These are phyloP conservation scores for Corythaeola cristata DNA, from an alignment of 2,113 vertebrate genomes.

Conservation along the genomic window DNA sequence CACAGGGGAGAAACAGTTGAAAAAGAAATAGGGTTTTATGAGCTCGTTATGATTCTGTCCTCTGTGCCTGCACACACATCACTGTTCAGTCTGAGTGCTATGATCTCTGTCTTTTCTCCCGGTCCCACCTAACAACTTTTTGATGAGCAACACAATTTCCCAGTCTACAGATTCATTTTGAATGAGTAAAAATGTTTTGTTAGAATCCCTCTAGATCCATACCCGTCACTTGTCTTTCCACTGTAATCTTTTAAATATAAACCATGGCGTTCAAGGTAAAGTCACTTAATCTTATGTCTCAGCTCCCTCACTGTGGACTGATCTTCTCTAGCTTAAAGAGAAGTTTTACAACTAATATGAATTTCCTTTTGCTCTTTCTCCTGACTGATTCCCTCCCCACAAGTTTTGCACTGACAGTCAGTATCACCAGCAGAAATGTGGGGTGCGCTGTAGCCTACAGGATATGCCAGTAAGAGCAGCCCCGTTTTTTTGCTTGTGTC, in stretches of 20 bases:
- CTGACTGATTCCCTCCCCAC: background rate
- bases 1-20: background rate
- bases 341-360: background rate
- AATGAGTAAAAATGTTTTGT: background rate
- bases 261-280: background rate
- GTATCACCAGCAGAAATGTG: background rate
- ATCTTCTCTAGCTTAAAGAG: background rate
- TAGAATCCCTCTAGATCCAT: background rate
- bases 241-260: background rate
- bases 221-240: background rate
- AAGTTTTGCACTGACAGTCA: background rate
- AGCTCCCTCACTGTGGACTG: background rate
- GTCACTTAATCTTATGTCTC: background rate
- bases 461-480: background rate
- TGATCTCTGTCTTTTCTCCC: background rate
- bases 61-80: background rate
- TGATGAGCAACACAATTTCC: background rate
- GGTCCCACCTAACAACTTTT: background rate
- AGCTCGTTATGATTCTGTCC: background rate
- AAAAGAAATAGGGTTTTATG: background rate
- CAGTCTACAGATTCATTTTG: background rate
- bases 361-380: background rate
- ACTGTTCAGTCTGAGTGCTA: background rate
- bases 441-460: rapidly evolving
- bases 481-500: background rate